These are phyloP conservation scores for Dendrolimus pini DNA, from an alignment of 2,888 invertebrate genomes.

Conservation along the genomic window DNA sequence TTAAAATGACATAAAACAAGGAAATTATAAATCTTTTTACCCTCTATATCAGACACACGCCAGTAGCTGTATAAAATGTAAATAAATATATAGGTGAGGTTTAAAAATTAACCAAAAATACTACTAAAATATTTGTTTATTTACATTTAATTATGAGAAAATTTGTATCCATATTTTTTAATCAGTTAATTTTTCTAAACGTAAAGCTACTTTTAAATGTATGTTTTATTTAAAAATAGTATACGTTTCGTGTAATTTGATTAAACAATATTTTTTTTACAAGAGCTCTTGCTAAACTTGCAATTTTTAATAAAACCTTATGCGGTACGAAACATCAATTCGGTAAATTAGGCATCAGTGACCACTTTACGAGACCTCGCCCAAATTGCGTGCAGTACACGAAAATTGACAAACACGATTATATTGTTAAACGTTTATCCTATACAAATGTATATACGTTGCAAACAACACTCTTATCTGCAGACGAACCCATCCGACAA, in stretches of 20 bases:
- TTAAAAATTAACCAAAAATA: conserved; percentile 12
- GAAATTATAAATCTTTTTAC: too few species aligned
- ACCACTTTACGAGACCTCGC: conserved; percentile 9
- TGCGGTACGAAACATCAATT: not conserved
- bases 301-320: not conserved
- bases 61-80: too few species aligned
- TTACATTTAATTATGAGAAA: conserved; percentile 62
- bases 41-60: too few species aligned
- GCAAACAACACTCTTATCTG: conserved; percentile 11
- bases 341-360: not conserved
- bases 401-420: conserved; percentile 9
- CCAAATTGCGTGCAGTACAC: too few species aligned
- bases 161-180: conserved; percentile 64
- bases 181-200: conserved; percentile 27
- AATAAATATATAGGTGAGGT: too few species aligned
- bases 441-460: conserved; percentile 6
- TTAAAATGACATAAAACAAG: too few species aligned
- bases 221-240: too few species aligned
- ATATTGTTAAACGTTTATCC: not conserved
- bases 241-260: too few species aligned
- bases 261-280: conserved; percentile 17
- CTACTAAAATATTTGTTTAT: conserved; percentile 73
- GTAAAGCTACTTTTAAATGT: conserved; percentile 46
- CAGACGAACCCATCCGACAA: conserved; percentile 15
- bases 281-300: not conserved